Base-by-base conservation (phyloP, 2,888 invertebrate species). In the Drosophila antonietae region DNA sequence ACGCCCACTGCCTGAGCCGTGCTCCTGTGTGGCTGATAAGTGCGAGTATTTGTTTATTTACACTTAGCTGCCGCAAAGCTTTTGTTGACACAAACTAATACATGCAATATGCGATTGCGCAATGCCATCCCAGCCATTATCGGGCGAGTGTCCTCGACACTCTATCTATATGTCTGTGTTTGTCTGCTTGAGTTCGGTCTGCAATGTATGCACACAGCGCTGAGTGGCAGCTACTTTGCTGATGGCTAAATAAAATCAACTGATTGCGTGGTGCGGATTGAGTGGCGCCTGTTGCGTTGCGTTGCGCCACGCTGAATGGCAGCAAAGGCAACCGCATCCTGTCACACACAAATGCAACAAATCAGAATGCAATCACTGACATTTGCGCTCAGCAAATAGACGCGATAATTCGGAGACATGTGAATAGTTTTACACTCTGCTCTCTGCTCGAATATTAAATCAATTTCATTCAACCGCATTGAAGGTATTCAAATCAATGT, bases 151-250 rank as follows among this genome's bases (percentile, higher is more conserved):
- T 44, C 47, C 52, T 20, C 37, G 15, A 37, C 51, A 20, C 8
- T 20, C 20, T 52, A 8, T 20, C n/a, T 53, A 23, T 37, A 9
- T 37, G 18, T 49, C 4, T 37, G 31, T 49, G 37, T 55, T n/a
- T 61, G 61, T 59, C 49, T 41, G 41, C 43, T 20, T 55, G 49
- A 65, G 59, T 56, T 79, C 61, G 58, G 56, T 31, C 20, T 57
- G 31, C 75, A 75, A 68, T 72, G 76, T 75, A 63, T 67, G 63
- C 68, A 35, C 62, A 69, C 63, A 39, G 67, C 44, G 61, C 68
- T 71, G 78, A 88, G 86, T 85, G 83, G 75, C 83, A 83, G 81
- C 81, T 78, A 84, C 79, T 87, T 83, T 64, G 59, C 79, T 84
- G 84, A 89, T 87, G 75, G 64, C 80, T 80, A 80, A 77, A 81